Evolutionary conservation across 2,888 invertebrate species (phyloP).

Genomic region (Drosophila phalerata): DNA sequence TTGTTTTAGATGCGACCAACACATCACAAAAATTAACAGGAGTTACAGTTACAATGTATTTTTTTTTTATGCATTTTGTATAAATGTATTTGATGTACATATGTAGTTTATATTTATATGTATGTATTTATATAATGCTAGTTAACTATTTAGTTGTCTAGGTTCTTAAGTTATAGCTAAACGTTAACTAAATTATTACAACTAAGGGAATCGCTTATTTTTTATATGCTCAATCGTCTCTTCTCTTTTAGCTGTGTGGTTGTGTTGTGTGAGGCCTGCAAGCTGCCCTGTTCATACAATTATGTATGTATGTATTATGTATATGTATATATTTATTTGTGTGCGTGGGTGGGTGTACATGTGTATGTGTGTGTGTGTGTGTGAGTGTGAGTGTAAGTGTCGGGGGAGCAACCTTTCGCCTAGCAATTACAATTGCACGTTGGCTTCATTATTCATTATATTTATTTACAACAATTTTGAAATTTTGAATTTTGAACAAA

Average conservation of each 20-base stretch:
- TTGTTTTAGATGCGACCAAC: slow-evolving; percentile 85
- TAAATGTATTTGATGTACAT: slow-evolving; percentile 40
- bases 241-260: slow-evolving; percentile 30
- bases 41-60: slow-evolving; percentile 55
- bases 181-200: slow-evolving; percentile 69
- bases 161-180: slow-evolving; percentile 55
- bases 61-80: slow-evolving; percentile 37
- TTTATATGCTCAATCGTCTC: slow-evolving; percentile 47
- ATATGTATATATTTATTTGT: slow-evolving; percentile 5
- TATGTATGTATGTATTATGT: slow-evolving; percentile 15
- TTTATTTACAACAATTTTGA: slow-evolving; percentile 55
- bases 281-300: slow-evolving; percentile 38
- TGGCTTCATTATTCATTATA: slow-evolving; percentile 29
- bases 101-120: slow-evolving; percentile 28
- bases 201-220: slow-evolving; percentile 73
- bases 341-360: slow-evolving; percentile 57
- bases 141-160: slow-evolving; percentile 61
- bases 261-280: slow-evolving; percentile 38
- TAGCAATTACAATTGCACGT: slow-evolving; percentile 61
- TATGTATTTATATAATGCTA: slow-evolving; percentile 52
- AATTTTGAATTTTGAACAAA: slow-evolving; percentile 34
- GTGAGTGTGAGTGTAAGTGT: slow-evolving; percentile 27
- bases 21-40: slow-evolving; percentile 80
- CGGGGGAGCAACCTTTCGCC: slow-evolving; percentile 37
- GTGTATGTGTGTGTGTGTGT: slow-evolving; percentile 43